These are phyloP conservation scores for Phaethon lepturus DNA, from an alignment of 2,113 vertebrate genomes.

Conservation along the genomic window DNA sequence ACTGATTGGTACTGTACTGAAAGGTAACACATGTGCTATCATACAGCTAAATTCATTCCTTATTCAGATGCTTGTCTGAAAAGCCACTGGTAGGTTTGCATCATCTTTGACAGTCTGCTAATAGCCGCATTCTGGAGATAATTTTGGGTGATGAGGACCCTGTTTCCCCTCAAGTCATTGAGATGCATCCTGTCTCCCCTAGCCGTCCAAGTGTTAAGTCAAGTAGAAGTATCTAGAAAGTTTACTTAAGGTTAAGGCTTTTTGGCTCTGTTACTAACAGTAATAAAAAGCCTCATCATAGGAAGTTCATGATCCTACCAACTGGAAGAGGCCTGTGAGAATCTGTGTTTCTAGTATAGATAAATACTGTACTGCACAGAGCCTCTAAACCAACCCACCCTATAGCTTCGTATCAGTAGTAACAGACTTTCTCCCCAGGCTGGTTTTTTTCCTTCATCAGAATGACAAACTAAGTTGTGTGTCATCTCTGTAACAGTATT, in stretches of 20 bases:
- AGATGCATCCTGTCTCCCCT: background rate
- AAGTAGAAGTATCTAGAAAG: background rate
- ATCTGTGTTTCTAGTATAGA: background rate
- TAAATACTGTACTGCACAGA: background rate
- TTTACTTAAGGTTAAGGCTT: background rate
- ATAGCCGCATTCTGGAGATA: background rate
- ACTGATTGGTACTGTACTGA: background rate
- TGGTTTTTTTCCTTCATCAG: background rate
- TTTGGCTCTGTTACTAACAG: background rate
- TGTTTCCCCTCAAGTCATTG: background rate
- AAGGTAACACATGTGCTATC: background rate
- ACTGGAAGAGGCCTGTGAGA: background rate
- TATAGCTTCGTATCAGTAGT: background rate
- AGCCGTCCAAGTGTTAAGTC: background rate
- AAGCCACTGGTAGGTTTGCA: background rate
- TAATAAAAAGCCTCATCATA: background rate
- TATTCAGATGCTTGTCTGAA: background rate
- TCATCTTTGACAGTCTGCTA: background rate
- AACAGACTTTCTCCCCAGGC: background rate
- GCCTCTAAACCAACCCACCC: background rate
- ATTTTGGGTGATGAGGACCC: background rate
- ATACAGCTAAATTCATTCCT: background rate
- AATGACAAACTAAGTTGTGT: background rate
- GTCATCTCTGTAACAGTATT: background rate
- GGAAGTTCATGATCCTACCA: background rate